Base-by-base conservation (phyloP, 2,888 invertebrate species). In the Brachypalpus laphriformis region DNA sequence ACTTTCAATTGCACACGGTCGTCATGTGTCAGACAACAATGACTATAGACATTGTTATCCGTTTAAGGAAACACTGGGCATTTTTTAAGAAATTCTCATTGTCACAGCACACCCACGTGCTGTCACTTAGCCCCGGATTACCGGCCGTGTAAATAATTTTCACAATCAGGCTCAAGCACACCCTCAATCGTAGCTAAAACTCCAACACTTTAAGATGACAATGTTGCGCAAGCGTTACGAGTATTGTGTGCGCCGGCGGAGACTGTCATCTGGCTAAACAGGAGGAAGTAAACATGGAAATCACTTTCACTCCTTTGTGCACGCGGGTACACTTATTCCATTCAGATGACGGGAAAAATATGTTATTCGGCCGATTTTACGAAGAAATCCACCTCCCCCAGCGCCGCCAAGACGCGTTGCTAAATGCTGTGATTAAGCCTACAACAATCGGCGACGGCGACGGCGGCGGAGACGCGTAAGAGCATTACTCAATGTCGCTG, bases 301-400 rank as follows among this genome's bases (percentile, higher is more conserved):
- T 28, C 66, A 76, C 76, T 76, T 76, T 76, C 76, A 68, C 76
- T 76, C 40, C 66, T 65, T 57, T 65, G 22, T 49, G 49, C 71
- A 40, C 14, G 31, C 40, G 28, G 42, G 56, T 57, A 66, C 56
- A 75, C 75, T 76, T 66, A 76, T 76, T 76, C 76, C 76, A 66
- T 76, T 76, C 76, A 76, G 59, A 51, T 51, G 68, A 66, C 66
- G 59, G 68, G 66, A 76, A 76, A 74, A 76, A 66, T 76, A 40
- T 76, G 57, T 59, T 57, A 66, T 59, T 68, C 66, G 66, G 49
- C 11, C 57, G 66, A n/a, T 71, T 59, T 71, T 37, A 34, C 14
- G 20, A 28, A 61, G 51, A 40, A 51, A 51, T 49, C 20, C 14
- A 4, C 9, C 22, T 18, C 68, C 14, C 54, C 31, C 16, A 14